Evolutionary conservation across 2,113 vertebrate species (phyloP).

Genomic region (Telmatochromis bifrenatus): DNA sequence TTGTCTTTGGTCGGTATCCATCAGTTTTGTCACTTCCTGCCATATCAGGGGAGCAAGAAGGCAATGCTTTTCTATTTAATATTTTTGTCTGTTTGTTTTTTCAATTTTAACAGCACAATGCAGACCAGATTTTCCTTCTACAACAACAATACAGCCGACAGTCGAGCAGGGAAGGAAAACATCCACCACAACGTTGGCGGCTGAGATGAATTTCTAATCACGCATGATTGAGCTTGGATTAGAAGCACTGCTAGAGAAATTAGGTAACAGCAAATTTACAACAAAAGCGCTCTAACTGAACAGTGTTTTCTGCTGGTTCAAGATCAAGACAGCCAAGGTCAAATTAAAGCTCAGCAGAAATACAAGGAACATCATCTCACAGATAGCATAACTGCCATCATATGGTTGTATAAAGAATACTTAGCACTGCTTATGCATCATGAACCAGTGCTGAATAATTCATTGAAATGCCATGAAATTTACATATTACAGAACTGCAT

Average conservation of each 20-base stretch:
- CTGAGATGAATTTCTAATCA: slow-evolving; percentile 9
- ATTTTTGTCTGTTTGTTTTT: neutral
- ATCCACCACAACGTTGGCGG: neutral
- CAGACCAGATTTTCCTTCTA: neutral
- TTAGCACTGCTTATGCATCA: neutral
- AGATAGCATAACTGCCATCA: neutral
- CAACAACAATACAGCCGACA: neutral
- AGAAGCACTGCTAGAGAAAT: neutral
- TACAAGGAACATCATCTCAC: neutral
- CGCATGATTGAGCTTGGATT: slow-evolving; percentile 1
- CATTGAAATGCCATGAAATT: neutral
- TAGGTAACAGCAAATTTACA: neutral
- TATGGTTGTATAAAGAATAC: neutral
- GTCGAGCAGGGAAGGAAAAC: neutral
- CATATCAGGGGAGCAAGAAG: neutral
- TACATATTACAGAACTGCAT: neutral
- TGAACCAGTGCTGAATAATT: neutral
- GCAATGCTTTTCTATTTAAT: neutral
- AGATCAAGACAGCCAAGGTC: neutral
- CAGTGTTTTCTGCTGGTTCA: neutral
- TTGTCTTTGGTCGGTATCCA: neutral
- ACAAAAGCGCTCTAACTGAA: neutral
- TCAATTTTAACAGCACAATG: neutral
- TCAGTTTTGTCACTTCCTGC: slow-evolving; percentile 5
- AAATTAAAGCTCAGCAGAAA: neutral